Base-by-base conservation (phyloP, 1,140 invertebrate species). In the Meloidogyne chitwoodi region DNA sequence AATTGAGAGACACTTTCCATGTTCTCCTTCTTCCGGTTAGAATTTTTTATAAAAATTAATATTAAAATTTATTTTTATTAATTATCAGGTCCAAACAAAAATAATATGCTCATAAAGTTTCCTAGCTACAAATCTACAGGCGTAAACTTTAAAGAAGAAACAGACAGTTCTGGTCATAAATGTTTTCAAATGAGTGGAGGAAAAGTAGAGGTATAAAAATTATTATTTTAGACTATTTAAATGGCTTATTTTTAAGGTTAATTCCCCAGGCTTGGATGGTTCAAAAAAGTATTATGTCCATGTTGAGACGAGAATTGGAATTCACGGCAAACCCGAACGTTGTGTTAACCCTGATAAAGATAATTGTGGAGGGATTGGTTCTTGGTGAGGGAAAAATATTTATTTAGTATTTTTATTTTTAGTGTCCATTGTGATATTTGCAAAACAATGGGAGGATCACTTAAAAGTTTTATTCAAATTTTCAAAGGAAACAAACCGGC, bases 401-500 rank as follows among this genome's bases (percentile, higher is more conserved):
- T 27, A 24, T 41, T 66, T 56, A 19, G 2, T 1, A 6, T 31
- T 69, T 10, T 11, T 44, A 5, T 41, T 70, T 84, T 70, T 66
- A 85, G 83, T 78, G 84, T 85, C 26, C 84, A 85, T 63, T 85
- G 84, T 69, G 84, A 85, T 68, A 87, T 85, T 66, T 85, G 84
- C 77, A 77, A 78, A 24, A 84, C 73, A 2, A 82, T 82, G 76
- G 86, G 86, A 71, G 86, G 86, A 34, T 74, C 70, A 2, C 67
- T 87, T 26, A 75, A 77, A 62, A 87, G 84, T 78, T 85, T 87
- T 72, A 85, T 85, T 22, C 86, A 85, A 79, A 85, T 85, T 62
- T 84, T 77, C 68, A 81, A 85, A 72, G 83, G 81, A 44, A 76
- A 84, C 48, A 62, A 79, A 26, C 84, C 84, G n/a, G 84, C 84